phyloP scores from a whole-genome alignment of 2,797 vertebrate species.

The Poeciliopsis turneri region DNA sequence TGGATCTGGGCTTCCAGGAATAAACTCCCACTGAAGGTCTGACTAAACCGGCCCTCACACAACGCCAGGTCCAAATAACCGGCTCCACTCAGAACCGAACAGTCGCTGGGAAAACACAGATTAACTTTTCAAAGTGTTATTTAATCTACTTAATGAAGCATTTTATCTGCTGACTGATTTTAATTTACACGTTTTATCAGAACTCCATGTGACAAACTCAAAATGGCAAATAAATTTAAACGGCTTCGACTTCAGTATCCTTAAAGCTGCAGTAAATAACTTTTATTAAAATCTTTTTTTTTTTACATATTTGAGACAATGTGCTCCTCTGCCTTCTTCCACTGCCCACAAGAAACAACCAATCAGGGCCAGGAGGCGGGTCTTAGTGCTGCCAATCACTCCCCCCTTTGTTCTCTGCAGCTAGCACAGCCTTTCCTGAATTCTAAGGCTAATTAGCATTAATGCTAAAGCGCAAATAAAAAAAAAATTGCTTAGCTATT shows the following conservation, averaged over 20 bases:
- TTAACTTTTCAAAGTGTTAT: background rate
- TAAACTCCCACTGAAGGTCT: constrained; percentile 66
- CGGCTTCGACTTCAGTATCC: too few species aligned
- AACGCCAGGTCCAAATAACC: constrained; percentile 43
- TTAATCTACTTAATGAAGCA: background rate
- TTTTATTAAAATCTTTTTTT: too few species aligned
- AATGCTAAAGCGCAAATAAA: background rate
- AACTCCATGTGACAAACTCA: background rate
- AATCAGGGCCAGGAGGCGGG: too few species aligned
- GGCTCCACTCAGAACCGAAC: constrained; percentile 26
- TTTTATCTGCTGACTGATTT: background rate
- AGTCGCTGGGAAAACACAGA: background rate
- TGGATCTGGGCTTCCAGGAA: constrained; percentile 70
- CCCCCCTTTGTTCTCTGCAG: too few species aligned
- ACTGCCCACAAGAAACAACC: too few species aligned
- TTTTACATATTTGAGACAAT: too few species aligned
- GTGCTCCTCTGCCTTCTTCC: too few species aligned
- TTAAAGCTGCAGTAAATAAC: too few species aligned
- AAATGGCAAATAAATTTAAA: background rate
- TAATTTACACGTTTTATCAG: background rate
- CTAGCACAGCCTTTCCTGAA: too few species aligned
- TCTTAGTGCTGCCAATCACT: too few species aligned
- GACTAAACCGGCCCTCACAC: constrained; percentile 47
- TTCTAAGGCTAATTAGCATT: too few species aligned
- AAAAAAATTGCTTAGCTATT: background rate